phyloP scores from a whole-genome alignment of 2,797 vertebrate species.

The Aulostomus chinensis region DNA sequence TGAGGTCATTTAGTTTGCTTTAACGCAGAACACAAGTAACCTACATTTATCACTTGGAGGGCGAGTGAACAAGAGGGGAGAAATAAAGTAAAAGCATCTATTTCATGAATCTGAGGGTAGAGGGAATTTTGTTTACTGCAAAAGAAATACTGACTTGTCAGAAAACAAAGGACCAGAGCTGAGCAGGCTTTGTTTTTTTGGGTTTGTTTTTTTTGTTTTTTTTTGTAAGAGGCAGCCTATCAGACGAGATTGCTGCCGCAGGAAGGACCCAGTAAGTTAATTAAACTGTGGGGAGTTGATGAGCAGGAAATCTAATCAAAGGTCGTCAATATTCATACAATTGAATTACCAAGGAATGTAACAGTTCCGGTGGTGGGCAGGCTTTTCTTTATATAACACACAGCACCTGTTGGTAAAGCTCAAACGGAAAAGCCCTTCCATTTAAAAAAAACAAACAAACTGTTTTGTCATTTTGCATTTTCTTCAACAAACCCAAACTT shows the following conservation, averaged over 20 bases:
- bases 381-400: constrained; percentile 17
- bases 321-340: constrained; percentile 27
- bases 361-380: not conserved
- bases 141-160: constrained; percentile 27
- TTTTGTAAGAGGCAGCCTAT: constrained; percentile 33
- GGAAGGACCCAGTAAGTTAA: constrained; percentile 48
- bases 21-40: constrained; percentile 73
- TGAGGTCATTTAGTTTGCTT: constrained; percentile 86
- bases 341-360: constrained; percentile 27
- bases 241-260: constrained; percentile 32
- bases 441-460: not conserved
- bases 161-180: constrained; percentile 10
- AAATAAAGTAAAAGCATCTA: constrained; percentile 42
- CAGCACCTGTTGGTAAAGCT: constrained; percentile 1
- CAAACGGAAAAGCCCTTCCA: constrained; percentile 32
- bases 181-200: not conserved
- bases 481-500: constrained; percentile 8
- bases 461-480: not conserved
- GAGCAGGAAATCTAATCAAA: constrained; percentile 47
- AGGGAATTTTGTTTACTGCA: constrained; percentile 6
- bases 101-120: constrained; percentile 42
- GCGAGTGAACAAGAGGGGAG: constrained; percentile 57
- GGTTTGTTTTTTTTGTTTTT: not conserved
- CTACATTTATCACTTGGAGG: constrained; percentile 71
- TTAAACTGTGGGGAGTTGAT: constrained; percentile 42